Conservation (phyloP, 2,888 invertebrate genomes). For the Cynaeus angustus region DNA sequence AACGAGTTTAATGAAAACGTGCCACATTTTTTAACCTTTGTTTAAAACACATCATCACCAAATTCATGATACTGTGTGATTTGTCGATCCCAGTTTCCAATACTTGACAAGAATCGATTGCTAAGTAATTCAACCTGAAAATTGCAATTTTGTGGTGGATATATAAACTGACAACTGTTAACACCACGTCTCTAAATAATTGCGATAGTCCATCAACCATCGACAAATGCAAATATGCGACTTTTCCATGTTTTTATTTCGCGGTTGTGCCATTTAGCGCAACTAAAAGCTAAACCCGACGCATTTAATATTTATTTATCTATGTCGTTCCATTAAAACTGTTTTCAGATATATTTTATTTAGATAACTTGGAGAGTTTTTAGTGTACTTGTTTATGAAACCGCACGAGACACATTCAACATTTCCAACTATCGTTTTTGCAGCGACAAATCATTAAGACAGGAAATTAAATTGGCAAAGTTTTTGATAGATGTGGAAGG, state of each 20-base stretch:
- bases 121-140: not conserved
- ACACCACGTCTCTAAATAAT: not conserved
- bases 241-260: not conserved
- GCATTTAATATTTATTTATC: not conserved
- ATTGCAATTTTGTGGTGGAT: not conserved
- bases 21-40: too few relatives aligned
- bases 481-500: too few relatives aligned
- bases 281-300: not conserved
- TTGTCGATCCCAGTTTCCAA: not conserved
- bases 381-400: not conserved
- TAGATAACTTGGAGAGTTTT: not conserved
- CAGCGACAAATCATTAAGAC: too few relatives aligned
- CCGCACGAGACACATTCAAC: too few relatives aligned
- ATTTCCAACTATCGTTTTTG: too few relatives aligned
- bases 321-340: not conserved
- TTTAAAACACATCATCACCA: not conserved
- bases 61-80: not conserved
- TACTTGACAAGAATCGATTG: conserved; percentile 4
- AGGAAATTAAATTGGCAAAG: too few relatives aligned
- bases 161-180: conserved; percentile 1
- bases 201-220: not conserved
- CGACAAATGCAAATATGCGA: not conserved
- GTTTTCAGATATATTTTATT: not conserved
- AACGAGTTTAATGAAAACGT: too few relatives aligned
- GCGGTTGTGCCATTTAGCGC: not conserved